Base-by-base conservation (phyloP, 1,140 invertebrate species). In the Anastrepha ludens region DNA sequence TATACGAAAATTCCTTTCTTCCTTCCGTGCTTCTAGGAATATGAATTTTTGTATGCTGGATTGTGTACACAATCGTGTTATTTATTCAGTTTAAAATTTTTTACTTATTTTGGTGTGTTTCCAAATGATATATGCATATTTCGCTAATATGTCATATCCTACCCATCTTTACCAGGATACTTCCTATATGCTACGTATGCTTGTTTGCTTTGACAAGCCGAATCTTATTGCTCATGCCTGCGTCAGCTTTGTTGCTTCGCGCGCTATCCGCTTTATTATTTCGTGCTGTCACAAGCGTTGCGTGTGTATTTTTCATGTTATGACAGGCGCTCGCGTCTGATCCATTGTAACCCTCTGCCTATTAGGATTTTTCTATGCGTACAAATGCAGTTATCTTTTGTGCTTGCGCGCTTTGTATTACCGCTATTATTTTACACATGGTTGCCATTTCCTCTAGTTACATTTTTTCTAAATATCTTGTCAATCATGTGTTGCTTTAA, bases 401-500 rank as follows among this genome's bases (percentile, higher is more conserved):
- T 39, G 8, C 64, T 67, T 9, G 11, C 64, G 29, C 64, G 29
- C 29, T n/a, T 41, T 20, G 7, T 41, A 20, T 9, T 67, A 11
- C 11, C 29, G 29, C 39, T 39, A 29, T 67, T 39, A 13, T 13
- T 67, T 17, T 17, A 13, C 15, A 5, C 13, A 74, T 15, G 15
- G 13, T 13, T 17, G 0, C 41, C 41, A 70, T 74, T n/a, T 55
- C 50, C 11, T 55, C 50, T 55, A 13, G 47, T 44, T 55, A 8
- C 15, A 6, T 50, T 39, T 59, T 65, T 60, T 41, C 81, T 85
- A 58, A 91, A 89, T 88, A 89, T 90, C 89, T 89, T 89, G 90
- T 90, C 91, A 91, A 91, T 91, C 91, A 88, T 41, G 44, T 88
- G 87, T 85, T 88, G 60, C 78, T 64, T 41, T 29, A 29, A 74